Evolutionary conservation across 2,113 vertebrate species (phyloP), one percentile per base, ranked within the genome.

Genomic region (Aramus guarauna): DNA sequence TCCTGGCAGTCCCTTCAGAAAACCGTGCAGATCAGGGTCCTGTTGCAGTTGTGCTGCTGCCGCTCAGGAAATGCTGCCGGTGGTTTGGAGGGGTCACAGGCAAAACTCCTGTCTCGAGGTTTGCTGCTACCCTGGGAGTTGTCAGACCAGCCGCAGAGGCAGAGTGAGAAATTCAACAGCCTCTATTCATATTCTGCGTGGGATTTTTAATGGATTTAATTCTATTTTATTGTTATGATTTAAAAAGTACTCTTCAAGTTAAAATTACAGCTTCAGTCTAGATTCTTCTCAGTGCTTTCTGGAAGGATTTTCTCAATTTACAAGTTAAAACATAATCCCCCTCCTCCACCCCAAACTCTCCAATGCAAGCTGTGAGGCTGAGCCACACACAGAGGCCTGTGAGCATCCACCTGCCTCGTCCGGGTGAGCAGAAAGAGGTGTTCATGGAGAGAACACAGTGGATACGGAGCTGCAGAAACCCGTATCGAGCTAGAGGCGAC

Each of bases 191-290:
- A 62, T 78, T 78, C 88, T 94, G 95, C 72, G 90, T 96, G 94
- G 96, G 96, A 92, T 89, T 96, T 94, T 94, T 95, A 96, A 96
- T 96, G 94, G 90, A 92, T 96, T 94, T 96, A 96, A 96, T 96
- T 96, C 79, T 96, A 47, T 94, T 97, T 96, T 96, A 96, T 88
- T 96, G 92, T 97, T 96, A 89, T 92, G 90, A 93, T 96, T 96
- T 90, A 23, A 94, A 94, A 96, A 96, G 90, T 94, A 43, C 94
- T 93, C 67, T 77, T 94, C 82, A 72, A 89, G 94, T 71, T 96
- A 60, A 95, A 97, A 97, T 96, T 96, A 92, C 86, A 95, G 92
- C 88, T 95, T 86, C 79, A 36, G 88, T 77, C 71, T 96, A 63
- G 68, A 94, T 93, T 87, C 45, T 94, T 95, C 79, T 80, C 37